A percentile compares a stretch with the other conserved stretches of the same genome.
phyloP scores from a whole-genome alignment of 2,888 invertebrate genomes.

The Mesorhabditis spiculigera region DNA sequence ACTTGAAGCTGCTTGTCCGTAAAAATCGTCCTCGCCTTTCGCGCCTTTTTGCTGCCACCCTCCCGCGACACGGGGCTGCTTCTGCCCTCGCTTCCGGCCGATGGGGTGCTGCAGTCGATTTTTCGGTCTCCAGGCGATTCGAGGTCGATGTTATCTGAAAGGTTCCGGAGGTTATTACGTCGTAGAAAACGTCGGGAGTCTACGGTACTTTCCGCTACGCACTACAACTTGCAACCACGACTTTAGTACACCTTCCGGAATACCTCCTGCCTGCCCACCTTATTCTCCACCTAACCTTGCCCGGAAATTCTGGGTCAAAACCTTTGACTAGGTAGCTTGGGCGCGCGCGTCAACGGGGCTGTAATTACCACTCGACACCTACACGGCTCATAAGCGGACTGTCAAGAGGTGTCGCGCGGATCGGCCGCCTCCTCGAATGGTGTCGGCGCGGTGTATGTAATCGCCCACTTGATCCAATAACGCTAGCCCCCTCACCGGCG shows the following conservation, averaged over 20 bases:
- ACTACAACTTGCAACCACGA: neutral
- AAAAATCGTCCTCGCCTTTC: conserved; percentile 71
- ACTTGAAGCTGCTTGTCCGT: conserved; percentile 74
- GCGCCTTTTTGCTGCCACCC: conserved; percentile 47
- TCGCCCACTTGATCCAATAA: conserved; percentile 4
- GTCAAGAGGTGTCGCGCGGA: no score
- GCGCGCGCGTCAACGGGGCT: no score
- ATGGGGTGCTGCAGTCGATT: neutral
- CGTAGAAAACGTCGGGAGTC: no score
- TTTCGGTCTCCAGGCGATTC: neutral
- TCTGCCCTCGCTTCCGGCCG: neutral
- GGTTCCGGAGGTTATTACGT: no score
- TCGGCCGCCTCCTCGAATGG: neutral
- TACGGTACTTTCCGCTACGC: neutral
- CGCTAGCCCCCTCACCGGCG: neutral
- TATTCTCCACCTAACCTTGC: no score
- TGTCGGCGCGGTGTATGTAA: neutral
- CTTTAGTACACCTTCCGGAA: no score
- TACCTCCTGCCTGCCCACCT: no score
- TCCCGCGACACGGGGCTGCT: neutral
- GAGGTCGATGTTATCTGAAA: conserved; percentile 1
- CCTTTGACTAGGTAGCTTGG: no score
- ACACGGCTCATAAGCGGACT: no score
- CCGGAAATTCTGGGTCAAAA: no score
- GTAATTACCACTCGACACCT: no score